Evolutionary conservation across 2,113 vertebrate species (phyloP).

Genomic region (Gallinago media): DNA sequence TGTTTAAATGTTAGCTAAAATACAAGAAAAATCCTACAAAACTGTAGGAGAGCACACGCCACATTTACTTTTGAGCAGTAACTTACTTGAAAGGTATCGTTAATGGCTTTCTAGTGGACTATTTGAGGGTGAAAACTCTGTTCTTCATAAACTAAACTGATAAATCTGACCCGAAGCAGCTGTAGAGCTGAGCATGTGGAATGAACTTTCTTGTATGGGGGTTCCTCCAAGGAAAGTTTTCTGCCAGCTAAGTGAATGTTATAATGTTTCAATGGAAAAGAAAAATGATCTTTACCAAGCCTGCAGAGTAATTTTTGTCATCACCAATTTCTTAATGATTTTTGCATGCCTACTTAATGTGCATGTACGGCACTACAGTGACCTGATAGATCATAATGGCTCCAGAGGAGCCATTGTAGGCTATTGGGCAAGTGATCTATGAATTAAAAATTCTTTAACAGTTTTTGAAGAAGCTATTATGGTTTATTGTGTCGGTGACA

Average conservation of each 20-base stretch:
- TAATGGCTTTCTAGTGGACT: not conserved
- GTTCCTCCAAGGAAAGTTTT: constrained; percentile 1
- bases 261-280: constrained; percentile 30
- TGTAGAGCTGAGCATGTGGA: not conserved
- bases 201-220: not conserved
- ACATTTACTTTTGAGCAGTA: not conserved
- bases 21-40: not conserved
- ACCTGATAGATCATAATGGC: constrained; percentile 62
- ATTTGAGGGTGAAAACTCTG: not conserved
- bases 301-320: constrained; percentile 70
- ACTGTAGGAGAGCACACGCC: not conserved
- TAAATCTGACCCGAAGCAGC: not conserved
- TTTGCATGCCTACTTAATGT: constrained; percentile 66
- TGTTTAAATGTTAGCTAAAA: not conserved
- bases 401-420: constrained; percentile 73
- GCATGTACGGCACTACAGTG: constrained; percentile 55
- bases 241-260: not conserved
- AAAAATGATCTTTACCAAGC: constrained; percentile 46
- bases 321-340: constrained; percentile 73
- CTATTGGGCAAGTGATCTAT: constrained; percentile 68
- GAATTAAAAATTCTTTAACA: constrained; percentile 72
- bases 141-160: not conserved
- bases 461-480: constrained; percentile 47
- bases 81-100: not conserved
- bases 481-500: constrained; percentile 55